Base-by-base conservation (phyloP, 1,140 invertebrate genomes). In the Ostrea edulis region DNA sequence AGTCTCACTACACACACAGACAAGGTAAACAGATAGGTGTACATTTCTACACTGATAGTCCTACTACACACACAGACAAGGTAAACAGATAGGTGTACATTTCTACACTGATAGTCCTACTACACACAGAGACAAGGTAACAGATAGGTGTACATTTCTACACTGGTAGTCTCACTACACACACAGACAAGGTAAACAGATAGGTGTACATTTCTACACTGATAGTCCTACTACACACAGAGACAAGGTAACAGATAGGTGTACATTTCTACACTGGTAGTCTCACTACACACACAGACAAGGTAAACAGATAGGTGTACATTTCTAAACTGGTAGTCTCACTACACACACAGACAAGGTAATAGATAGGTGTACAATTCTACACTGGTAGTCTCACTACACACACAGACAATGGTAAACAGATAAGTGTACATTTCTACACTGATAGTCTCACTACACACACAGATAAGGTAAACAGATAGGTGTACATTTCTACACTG, bases 401-500 rank as follows among this genome's bases (percentile, higher is more conserved):
- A 44, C 5, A 44, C 97, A 29, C 92, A 95, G 96, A 93, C 98
- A 97, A 94, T 94, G 92, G 94, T 95, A 90, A 25, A 22, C 12
- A 65, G 58, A 65, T 22, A 65, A 44, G 35, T 2, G 35, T 2
- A 5, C 1, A 44, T 44, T 44, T 44, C 35, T 44, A 44, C 35
- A 44, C 35, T 44, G 35, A 5, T 44, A 44, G 35, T 44, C 35
- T 5, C 35, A 44, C 35, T 44, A 44, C 35, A 44, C 5, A 44
- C 35, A 44, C n/a, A n/a, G n/a, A n/a, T n/a, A 89, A 92, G 92
- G 94, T 95, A 90, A 25, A 22, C 12, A 65, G 58, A 65, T 22
- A 65, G 5, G 35, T 2, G 35, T 2, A 5, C 1, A 44, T 44
- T 44, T 44, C 35, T 44, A 44, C 35, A 44, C 35, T 44, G 35